Base-by-base conservation (phyloP, 2,113 vertebrate genomes). In the Gobius niger region DNA sequence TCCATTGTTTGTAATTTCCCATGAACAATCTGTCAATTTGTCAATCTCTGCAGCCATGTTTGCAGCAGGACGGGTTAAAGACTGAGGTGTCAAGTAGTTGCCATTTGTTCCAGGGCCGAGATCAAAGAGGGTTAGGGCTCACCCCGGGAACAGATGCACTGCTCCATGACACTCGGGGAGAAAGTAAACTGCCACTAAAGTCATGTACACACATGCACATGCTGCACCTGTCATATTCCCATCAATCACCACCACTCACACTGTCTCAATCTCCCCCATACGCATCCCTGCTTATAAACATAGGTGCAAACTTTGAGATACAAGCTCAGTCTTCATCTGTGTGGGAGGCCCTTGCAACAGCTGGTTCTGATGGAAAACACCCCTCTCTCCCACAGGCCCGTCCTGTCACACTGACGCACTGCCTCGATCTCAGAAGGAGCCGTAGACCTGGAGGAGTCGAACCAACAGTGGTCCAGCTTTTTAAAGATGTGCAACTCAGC, bases 291-390 rank as follows among this genome's bases (percentile, higher is more conserved):
- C 52, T 81, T 66, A 68, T 73, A 83, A 82, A 80, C 76, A 81
- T 68, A 85, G 83, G 71, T 71, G 72, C 72, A 75, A 67, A 68
- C 71, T 70, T 0, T 54, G 34, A 54, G 46, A 13, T 2, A 63
- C 65, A 71, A 53, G 47, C 44, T 63, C 63, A 70, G 53, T 18
- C 50, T 52, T 77, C 34, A 19, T 78, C 81, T 67, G 68, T 65
- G 71, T 88, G 82, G 87, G 86, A 88, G 87, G 89, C 87, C 75
- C 19, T 1, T 0, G 67, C 63, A 76, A 77, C 88, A 90, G 90
- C 88, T 88, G 87, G 67, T 82, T 85, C 65, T 90, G 85, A 89
- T 90, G 86, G 86, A 88, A 90, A 90, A 87, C 87, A 88, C 86
- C 82, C 73, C 49, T 56, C 73, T 73, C 77, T 80, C 82, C 84